Base-by-base conservation (phyloP, 2,113 vertebrate genomes). In the Struthio camelus region DNA sequence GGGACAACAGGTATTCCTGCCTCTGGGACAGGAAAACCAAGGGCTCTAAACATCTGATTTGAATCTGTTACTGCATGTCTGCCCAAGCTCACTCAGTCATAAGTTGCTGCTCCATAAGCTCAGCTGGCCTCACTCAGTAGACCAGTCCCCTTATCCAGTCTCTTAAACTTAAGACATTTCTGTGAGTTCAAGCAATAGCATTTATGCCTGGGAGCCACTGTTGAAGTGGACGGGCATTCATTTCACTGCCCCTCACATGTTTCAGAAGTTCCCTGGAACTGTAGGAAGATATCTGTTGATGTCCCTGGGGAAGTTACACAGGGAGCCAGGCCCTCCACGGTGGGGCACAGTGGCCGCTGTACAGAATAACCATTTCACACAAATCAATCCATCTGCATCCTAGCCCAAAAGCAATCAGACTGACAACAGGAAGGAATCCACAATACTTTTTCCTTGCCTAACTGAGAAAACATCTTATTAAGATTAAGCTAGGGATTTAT, bases 401-500 rank as follows among this genome's bases (percentile, higher is more conserved):
- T 34, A 64, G 18, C n/a, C 27, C 71, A 61, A 91, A 53, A 80
- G 6, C 42, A 0, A 2, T 16, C 81, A 48, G 44, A 48, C 38
- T 72, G 38, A 66, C 66, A 54, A 73, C 73, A 64, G 67, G 67
- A 93, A 80, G 64, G 46, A 80, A 69, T n/a, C 42, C 58, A 77
- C 38, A 64, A 40, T 22, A 46, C 6, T n/a, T 32, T 70, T 62
- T 51, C 46, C 38, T 86, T 89, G 65, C 75, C 62, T 27, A 14
- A 58, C 5, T 53, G 56, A 5, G 28, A 91, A 82, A 83, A 79
- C 13, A 59, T 51, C n/a, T 94, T 24, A 69, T 69, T 73, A 66
- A 70, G 32, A 77, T 90, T 79, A 92, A 85, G 22, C 51, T 46
- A 56, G 27, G 73, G 58, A 80, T 87, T 94, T 58, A 65, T 66